Base-by-base conservation (phyloP, 2,797 vertebrate species). In the Epinephelus coioides region DNA sequence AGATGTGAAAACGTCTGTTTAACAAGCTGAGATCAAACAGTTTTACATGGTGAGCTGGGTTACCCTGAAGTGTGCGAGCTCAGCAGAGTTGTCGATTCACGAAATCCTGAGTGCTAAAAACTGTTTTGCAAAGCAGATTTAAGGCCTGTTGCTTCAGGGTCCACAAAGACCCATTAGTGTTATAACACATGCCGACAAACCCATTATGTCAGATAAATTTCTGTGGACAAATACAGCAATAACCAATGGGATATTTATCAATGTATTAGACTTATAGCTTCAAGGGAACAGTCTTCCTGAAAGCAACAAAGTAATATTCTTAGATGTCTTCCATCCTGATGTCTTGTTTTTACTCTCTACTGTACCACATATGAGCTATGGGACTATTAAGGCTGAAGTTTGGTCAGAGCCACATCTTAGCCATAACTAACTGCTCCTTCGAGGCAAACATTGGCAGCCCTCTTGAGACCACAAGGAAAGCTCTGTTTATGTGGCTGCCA, bases 401-500 rank as follows among this genome's bases (percentile, higher is more conserved):
- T 78, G n/a, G 14, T 44, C 47, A 3, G 11, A 43, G 56, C 43
- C 60, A 76, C 66, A 38, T 80, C 51, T 21, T 79, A 11, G 17
- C 50, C 53, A 59, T 38, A 57, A 80, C 69, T 51, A 69, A 40
- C 13, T 15, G 47, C 61, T 88, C 78, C 65, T 61, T 82, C 63
- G 2, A 69, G 76, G 34, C 73, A 78, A 79, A 81, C 74, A 43
- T 63, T 73, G 74, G 56, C 71, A 60, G 78, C 55, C 81, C 51
- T 13, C 76, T 60, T 15, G 63, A 79, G 65, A 70, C 86, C 82
- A 53, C n/a, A 74, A 81, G 78, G 70, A 83, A 79, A 81, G 76
- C 72, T 87, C 75, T 93, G 88, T 90, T 91, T 93, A 91, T 79
- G 66, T 82, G 88, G 85, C 84, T 40, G 56, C 87, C 76, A 82